Evolutionary conservation across 2,888 invertebrate species (phyloP).

Genomic region (Synanthedon myopaeformis): DNA sequence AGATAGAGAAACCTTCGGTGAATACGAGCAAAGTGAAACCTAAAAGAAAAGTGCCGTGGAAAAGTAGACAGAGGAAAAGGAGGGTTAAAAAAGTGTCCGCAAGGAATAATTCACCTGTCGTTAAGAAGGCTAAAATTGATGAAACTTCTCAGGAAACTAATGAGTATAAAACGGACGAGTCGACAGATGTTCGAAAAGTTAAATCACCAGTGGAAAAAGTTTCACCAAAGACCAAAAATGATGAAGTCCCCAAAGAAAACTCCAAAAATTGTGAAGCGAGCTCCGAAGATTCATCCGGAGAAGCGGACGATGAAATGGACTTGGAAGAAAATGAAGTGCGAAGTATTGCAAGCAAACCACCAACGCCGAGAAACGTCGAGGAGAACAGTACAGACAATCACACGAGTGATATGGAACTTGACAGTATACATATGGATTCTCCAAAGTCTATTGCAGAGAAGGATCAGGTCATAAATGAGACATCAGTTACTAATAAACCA

Average conservation of each 20-base stretch:
- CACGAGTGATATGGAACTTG: constrained; percentile 64
- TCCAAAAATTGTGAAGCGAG: constrained; percentile 57
- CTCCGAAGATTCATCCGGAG: constrained; percentile 74
- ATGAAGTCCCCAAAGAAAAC: constrained; percentile 10
- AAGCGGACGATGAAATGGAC: constrained; percentile 77
- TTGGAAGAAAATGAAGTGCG: constrained; percentile 69
- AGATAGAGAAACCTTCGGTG: constrained; percentile 20
- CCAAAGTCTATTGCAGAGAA: constrained; percentile 55
- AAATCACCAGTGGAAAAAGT: constrained; percentile 11
- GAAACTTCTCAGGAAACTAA: constrained; percentile 22
- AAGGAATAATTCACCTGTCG: constrained; percentile 28
- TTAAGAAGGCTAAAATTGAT: constrained; percentile 42
- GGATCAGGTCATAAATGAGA: constrained; percentile 48
- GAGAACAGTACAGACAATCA: constrained; percentile 60
- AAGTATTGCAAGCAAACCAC: constrained; percentile 45
- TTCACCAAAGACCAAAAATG: constrained; percentile 22
- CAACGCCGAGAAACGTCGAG: constrained; percentile 41
- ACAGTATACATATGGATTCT: constrained; percentile 62
- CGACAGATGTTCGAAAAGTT: constrained; percentile 25
- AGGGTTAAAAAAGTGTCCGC: constrained; percentile 18
- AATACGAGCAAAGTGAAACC: constrained; percentile 31
- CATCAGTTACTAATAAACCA: constrained; percentile 23
- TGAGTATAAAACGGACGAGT: constrained; percentile 40
- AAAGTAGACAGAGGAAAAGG: constrained; percentile 53
- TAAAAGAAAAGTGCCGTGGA: constrained; percentile 66